phyloP scores from a whole-genome alignment of 2,888 invertebrate species.

The Spilarctia lutea region DNA sequence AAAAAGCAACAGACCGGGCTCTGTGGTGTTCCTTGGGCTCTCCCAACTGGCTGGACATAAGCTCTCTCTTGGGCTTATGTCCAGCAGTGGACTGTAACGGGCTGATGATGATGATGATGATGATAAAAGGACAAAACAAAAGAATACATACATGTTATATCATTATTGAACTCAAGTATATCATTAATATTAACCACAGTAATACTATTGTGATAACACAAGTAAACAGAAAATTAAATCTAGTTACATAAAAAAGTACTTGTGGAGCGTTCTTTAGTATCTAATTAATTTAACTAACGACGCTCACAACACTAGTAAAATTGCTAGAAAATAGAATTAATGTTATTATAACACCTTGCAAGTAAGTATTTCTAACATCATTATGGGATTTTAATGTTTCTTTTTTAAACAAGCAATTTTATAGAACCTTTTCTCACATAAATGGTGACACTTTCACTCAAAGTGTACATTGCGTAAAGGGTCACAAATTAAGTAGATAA shows the following conservation, averaged over 20 bases:
- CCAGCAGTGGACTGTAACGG: no score
- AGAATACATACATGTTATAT: background rate
- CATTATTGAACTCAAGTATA: background rate
- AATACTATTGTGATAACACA: no score
- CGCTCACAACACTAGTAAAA: background rate
- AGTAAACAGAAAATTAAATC: background rate
- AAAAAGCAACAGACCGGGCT: no score
- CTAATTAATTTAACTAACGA: background rate
- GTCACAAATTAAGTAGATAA: slow-evolving; percentile 38
- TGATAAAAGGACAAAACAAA: background rate
- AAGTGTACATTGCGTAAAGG: slow-evolving; percentile 53
- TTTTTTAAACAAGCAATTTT: slow-evolving; percentile 12
- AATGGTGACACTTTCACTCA: slow-evolving; percentile 65
- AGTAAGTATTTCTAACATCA: background rate
- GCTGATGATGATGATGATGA: no score
- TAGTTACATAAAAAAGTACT: background rate
- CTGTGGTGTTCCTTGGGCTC: no score
- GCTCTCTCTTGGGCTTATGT: no score
- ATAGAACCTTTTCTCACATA: slow-evolving; percentile 48
- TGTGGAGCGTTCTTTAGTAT: background rate
- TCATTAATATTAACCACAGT: background rate
- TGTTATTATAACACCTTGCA: background rate
- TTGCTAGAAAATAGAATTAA: background rate
- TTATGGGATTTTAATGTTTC: background rate
- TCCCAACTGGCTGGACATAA: no score